phyloP scores from a whole-genome alignment of 2,113 vertebrate species.

The Bubalus kerabau region DNA sequence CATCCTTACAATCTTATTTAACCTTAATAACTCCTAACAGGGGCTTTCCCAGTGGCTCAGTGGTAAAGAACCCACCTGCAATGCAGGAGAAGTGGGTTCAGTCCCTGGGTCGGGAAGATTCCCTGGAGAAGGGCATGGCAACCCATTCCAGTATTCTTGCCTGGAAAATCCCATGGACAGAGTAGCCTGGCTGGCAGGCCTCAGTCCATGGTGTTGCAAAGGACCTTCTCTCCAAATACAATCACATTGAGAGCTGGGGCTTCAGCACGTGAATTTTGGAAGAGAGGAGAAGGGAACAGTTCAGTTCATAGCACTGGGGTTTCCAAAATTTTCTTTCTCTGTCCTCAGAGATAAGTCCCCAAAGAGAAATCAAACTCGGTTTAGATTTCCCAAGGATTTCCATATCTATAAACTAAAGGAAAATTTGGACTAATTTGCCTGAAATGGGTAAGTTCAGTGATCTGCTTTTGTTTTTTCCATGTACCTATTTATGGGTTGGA shows the following conservation, averaged over 20 bases:
- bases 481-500: not conserved
- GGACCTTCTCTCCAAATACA: not conserved
- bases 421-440: not conserved
- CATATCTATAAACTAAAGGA: not conserved
- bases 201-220: not conserved
- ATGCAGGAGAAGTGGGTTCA: not conserved
- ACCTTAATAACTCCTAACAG: not conserved
- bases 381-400: not conserved
- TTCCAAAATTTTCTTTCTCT: slow-evolving; percentile 21
- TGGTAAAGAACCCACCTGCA: not conserved
- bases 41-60: not conserved
- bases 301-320: not conserved
- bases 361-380: not conserved
- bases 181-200: not conserved
- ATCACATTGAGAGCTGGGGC: not conserved
- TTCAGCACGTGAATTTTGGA: not conserved
- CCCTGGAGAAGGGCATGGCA: not conserved
- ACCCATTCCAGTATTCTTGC: not conserved
- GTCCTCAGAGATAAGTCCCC: not conserved
- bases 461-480: not conserved
- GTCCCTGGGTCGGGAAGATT: not conserved
- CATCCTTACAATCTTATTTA: not conserved
- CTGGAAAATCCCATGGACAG: not conserved
- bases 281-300: not conserved
- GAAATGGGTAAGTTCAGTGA: not conserved